Evolutionary conservation across 2,797 vertebrate genomes (phyloP), one percentile per base, ranked within the genome.

Genomic region (Gymnoscopelus braueri): DNA sequence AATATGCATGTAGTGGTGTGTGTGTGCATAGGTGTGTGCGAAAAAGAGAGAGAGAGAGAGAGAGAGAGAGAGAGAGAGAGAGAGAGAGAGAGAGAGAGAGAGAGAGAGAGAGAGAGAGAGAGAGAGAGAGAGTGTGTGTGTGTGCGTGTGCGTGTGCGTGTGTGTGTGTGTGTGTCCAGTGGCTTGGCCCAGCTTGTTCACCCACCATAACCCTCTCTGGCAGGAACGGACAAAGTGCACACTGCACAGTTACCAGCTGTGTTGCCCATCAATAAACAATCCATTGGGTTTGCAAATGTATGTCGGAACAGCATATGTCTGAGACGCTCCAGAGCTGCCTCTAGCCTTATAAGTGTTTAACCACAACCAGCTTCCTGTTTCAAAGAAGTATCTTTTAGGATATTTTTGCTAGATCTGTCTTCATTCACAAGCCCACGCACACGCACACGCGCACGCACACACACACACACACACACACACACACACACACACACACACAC

Each of bases 331-430:
- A 44, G 7, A 10, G 39, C 39, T 44, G 39, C 39, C 39, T 44
- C 39, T 10, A 44, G 39, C 39, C 39, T 44, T 8, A 9, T 10
- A 35, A 35, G 78, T 79, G 74, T 72, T 54, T 77, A 26, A 2
- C 60, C 56, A 71, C 78, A 75, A 60, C 77, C 59, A 71, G 75
- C 58, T 87, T 89, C 85, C 81, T 81, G 81, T 82, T 77, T 75
- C 84, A 81, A 65, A 15, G 71, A 78, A 60, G 65, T 49, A 32
- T 3, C 24, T 49, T 72, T 66, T 63, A 64, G 79, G 74, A 80
- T 59, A 5, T 67, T 72, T 47, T 67, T 67, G 57, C 78, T 84
- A 76, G 64, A 70, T 71, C 32, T 29, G 52, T 13, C 53, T 65
- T 52, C 9, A 10, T 62, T 39, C 15, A 50, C 26, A 26, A 47